Evolutionary conservation across 2,888 invertebrate species (phyloP), one percentile per base, ranked within the genome.

Genomic region (Drosophila hamatofila): DNA sequence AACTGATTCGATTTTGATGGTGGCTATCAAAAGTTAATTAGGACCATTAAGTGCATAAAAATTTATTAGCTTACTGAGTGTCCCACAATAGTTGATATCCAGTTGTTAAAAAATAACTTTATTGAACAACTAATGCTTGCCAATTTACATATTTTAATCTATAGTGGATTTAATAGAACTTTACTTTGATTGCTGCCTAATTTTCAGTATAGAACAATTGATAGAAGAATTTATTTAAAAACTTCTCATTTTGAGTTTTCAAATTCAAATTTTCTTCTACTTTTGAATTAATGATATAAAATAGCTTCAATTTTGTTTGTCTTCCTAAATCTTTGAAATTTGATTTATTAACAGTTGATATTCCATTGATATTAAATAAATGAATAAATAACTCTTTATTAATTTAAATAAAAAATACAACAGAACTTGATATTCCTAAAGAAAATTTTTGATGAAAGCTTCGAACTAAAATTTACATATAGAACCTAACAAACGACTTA

Each of bases 21-120:
- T 78, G 74, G 82, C 86, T 77, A 89, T 89, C 88, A 90, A 90
- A 89, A 84, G 76, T 77, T 76, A 89, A 89, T 89, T 89, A 88
- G 72, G 73, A 62, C 56, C 68, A 72, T 69, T 79, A 82, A 80
- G 81, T 84, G 71, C 56, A 84, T 72, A 56, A 75, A 84, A 81
- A 78, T 65, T 80, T 80, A 62, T 69, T 35, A 63, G 58, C 27
- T 39, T 35, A 21, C 16, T 25, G 35, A 35, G 39, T 68, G 63
- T 33, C n/a, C 30, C 30, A 21, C 41, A 42, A 54, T 12, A 30
- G 46, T 18, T 33, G 11, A 46, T 27, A 35, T 23, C 6, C 35
- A 54, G 33, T 42, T 48, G 21, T 46, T 21, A 69, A 57, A 16
- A 59, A 55, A 62, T 48, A 56, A 59, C 54, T 51, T 57, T 51